Evolutionary conservation across 2,113 vertebrate genomes (phyloP).

Genomic region (Centropus unirufus): DNA sequence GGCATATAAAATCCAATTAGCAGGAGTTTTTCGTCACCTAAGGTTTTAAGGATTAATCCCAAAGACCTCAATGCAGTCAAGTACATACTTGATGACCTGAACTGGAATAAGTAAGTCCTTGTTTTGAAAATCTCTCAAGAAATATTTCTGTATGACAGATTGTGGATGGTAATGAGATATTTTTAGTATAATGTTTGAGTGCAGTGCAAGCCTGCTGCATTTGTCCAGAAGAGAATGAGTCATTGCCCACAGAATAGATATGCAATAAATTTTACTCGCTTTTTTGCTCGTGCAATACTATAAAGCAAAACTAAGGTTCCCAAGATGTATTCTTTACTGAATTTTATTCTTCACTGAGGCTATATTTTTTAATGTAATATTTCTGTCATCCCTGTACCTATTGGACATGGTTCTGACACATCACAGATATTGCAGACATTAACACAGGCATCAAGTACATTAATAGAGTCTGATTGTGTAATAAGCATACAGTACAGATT

Average conservation of each 20-base stretch:
- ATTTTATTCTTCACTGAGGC: neutral
- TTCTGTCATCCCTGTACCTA: neutral
- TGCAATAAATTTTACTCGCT: neutral
- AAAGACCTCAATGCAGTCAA: neutral
- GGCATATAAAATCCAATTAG: neutral
- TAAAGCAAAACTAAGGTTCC: neutral
- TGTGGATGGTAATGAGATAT: slow-evolving; percentile 1
- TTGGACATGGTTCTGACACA: neutral
- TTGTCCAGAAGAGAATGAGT: slow-evolving; percentile 29
- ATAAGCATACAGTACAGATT: neutral
- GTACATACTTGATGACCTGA: neutral
- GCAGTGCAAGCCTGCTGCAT: neutral
- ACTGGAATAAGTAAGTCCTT: neutral
- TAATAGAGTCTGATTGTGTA: neutral
- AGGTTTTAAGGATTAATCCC: neutral
- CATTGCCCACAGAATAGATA: neutral
- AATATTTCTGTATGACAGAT: slow-evolving; percentile 13
- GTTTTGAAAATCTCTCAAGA: slow-evolving; percentile 27
- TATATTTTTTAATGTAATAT: neutral
- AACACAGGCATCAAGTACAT: neutral
- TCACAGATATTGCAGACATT: neutral
- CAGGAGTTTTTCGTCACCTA: neutral
- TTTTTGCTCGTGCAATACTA: neutral
- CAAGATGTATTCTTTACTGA: neutral
- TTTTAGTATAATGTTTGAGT: slow-evolving; percentile 25